Percentiles rank a stretch among this genome's conserved stretches.
phyloP scores from a whole-genome alignment of 2,797 vertebrate species.

The Lycodopsis pacificus region DNA sequence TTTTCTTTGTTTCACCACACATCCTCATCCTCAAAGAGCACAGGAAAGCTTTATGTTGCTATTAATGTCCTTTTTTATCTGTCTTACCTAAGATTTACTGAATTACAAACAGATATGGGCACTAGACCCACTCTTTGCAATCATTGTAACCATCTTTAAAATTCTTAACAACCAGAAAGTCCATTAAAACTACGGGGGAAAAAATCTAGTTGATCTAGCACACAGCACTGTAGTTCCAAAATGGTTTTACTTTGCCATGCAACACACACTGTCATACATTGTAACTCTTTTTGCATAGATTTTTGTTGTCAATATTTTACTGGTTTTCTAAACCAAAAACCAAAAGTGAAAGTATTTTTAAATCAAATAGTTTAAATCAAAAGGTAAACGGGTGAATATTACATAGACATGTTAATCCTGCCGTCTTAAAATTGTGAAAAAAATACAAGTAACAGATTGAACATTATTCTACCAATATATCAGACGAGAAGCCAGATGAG shows the following conservation, averaged over 20 bases:
- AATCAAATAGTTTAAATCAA: not conserved
- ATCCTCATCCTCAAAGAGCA: not conserved
- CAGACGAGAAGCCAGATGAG: conserved; percentile 91
- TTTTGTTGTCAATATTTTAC: not conserved
- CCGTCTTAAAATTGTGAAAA: not conserved
- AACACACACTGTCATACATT: not conserved
- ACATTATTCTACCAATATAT: not conserved
- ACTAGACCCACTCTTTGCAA: not conserved
- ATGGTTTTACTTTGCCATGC: not conserved
- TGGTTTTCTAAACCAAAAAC: not conserved
- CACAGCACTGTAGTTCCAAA: not conserved
- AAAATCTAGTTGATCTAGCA: not conserved
- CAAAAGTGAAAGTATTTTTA: not conserved
- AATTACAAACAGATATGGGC: not conserved
- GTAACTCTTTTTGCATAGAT: not conserved
- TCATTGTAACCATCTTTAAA: not conserved
- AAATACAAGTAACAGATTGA: not conserved
- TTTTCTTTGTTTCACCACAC: not conserved
- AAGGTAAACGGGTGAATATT: not conserved
- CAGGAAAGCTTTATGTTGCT: not conserved
- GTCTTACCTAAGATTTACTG: not conserved
- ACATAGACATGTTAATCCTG: not conserved
- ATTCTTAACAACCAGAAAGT: not conserved
- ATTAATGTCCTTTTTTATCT: not conserved
- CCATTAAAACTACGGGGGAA: not conserved